Evolutionary conservation across 2,113 vertebrate genomes (phyloP), one percentile per base, ranked within the genome.

Genomic region (Bujurquina vittata): DNA sequence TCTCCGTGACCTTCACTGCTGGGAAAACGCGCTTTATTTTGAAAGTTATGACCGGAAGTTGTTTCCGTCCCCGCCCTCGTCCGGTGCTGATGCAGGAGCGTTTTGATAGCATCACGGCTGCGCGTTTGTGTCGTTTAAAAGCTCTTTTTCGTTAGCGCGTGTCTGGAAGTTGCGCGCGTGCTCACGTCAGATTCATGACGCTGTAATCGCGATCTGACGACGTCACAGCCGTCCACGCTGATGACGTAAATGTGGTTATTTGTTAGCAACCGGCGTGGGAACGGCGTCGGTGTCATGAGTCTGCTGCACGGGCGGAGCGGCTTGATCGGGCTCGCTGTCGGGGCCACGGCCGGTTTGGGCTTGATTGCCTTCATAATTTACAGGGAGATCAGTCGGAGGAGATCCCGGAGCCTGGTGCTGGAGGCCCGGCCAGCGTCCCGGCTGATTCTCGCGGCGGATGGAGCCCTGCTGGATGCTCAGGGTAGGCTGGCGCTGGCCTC

Each of bases 281-380:
- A 11, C 22, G 35, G 58, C 37, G 20, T n/a, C 35, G 4, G 37
- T 14, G 31, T 76, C 0, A 92, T 92, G 92, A 92, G 75, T 79
- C 4, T 65, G 40, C 63, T 83, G 78, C 59, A 95, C 5, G 93
- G 95, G 1, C 94, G 89, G 65, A 93, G 52, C 73, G 84, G 91
- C 2, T 17, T 91, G 10, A 83, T 96, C 22, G 94, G 94, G 12
- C 86, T 96, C 0, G 92, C 93, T 1, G 81, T 95, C 3, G 94
- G 94, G 49, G 94, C 93, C 2, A 91, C 95, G 1, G 90, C 94
- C 17, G 94, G 94, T 2, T 77, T 94, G 60, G 94, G 94, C 2
- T 14, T 96, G 75, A 86, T 95, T 5, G 89, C 93, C 3, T 86
- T 94, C 43, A 77, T 96, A 0, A 65, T 96, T 2, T 94, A 93